Evolutionary conservation across 23 tunicate genomes (phyloP), one percentile per base, ranked within the genome.

Genomic region (Halocynthia aurantium): DNA sequence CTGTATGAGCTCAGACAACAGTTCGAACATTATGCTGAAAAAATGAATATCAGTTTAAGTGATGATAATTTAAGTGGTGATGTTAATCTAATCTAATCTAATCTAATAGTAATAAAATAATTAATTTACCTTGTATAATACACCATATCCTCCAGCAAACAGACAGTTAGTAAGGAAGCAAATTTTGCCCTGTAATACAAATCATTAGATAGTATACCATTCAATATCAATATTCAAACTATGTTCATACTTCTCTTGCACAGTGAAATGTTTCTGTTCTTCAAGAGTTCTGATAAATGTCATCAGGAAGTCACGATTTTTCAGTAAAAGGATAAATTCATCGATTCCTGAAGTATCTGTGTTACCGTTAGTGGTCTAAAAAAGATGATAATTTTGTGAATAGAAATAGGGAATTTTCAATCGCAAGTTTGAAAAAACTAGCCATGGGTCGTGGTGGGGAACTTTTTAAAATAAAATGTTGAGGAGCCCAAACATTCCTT

Each of bases 11-110:
- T 85, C 85, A 8, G 85, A 68, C 68, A 92, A 52, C 52, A 92
- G 80, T 7, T 86, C 88, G 53, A 86, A 72, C 98, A 92, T 92
- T n/a, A 92, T 76, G 13, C 98, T 92, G 83, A 83, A 77, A 74
- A 55, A 64, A 51, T 17, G 17, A 58, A 58, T 58, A n/a, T 13
- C 63, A 13, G 63, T 58, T 58, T n/a, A 13, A 10, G 62, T 57
- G 12, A 13, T 57, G 11, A 57, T 57, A 57, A 57, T 57, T 11
- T 57, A 57, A 58, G 18, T 13, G 15, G 11, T 51, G 56, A n/a
- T 31, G 50, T 4, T 2, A 76, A 22, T 76, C 18, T 20, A 76
- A 22, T 52, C 76, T 12, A 57, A 15, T 17, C 63, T 13, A 52
- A 50, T 10, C 13, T 50, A n/a, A 72, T 52, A 12, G n/a, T 19